Evolutionary conservation across 2,113 vertebrate species (phyloP).

Genomic region (Acanthochromis polyacanthus): DNA sequence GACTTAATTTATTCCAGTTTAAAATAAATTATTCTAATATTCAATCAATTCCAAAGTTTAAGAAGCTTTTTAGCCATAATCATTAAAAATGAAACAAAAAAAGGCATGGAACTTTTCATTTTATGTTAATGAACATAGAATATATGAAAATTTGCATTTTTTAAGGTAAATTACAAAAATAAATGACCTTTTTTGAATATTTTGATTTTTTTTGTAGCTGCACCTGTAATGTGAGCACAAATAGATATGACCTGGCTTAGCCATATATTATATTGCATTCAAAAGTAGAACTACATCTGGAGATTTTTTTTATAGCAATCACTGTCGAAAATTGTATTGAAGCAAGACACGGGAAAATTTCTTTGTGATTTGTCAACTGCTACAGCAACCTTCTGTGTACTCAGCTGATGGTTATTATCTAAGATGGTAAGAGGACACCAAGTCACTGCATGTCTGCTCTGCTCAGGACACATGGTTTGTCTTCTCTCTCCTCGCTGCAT

Average conservation of each 20-base stretch:
- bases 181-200: no score
- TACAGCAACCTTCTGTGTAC: conserved; percentile 2
- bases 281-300: not conserved
- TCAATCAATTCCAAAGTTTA: no score
- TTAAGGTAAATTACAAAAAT: no score
- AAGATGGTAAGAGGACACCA: conserved; percentile 19
- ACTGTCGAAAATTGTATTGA: not conserved
- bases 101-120: no score
- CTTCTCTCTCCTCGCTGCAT: not conserved
- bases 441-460: conserved; percentile 26
- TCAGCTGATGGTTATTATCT: conserved; percentile 29
- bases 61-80: no score
- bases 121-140: no score
- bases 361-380: not conserved
- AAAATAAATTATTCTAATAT: no score
- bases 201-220: no score
- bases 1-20: no score
- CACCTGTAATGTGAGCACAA: no score
- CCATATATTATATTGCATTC: not conserved
- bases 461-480: conserved; percentile 10
- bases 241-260: not conserved
- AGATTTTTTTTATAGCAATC: not conserved
- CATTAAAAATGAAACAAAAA: no score
- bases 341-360: not conserved
- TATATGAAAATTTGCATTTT: no score